Base-by-base conservation (phyloP, 1,140 invertebrate genomes). In the Lanistes nyassanus region DNA sequence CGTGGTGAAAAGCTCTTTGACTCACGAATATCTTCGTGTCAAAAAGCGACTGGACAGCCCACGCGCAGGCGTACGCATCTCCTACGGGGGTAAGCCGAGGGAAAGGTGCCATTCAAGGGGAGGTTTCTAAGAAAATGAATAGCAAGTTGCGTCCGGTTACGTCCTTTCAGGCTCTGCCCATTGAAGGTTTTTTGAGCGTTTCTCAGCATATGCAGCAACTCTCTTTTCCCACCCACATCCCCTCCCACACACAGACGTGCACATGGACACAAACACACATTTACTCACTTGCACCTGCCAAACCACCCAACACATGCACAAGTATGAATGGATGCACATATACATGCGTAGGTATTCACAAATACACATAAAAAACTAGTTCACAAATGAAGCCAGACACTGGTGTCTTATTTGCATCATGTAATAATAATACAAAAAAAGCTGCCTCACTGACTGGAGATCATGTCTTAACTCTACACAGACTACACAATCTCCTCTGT, bases 401-500 rank as follows among this genome's bases (percentile, higher is more conserved):
- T 60, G 1, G n/a, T 5, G 3, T 60, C 56, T 16, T 60, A 23
- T 60, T 23, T 19, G 56, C 56, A 31, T 60, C 56, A 60, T 60
- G 23, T 60, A 60, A 60, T 60, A 9, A n/a, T 31, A 60, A 9
- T 47, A 9, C 9, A 16, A 47, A 47, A 47, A 11, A 60, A 60
- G 70, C 70, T 72, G 70, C 70, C 70, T 72, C 60, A 72, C 26
- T 42, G 70, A 37, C 70, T 72, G 70, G 70, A 72, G 70, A 72
- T 72, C 70, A 60, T n/a, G 37, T 55, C 42, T 47, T 47, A 16
- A 56, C 70, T 60, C 70, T 55, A n/a, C 16, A 72, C 56, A 72
- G 34, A 62, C 23, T n/a, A 42, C 66, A 36, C 39, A n/a, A 68
- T 42, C 5, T 16, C 42, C 19, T 47, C 42, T 13, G 42, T 47